Base-by-base conservation (phyloP, 2,888 invertebrate species). In the Heliothis peltigera region DNA sequence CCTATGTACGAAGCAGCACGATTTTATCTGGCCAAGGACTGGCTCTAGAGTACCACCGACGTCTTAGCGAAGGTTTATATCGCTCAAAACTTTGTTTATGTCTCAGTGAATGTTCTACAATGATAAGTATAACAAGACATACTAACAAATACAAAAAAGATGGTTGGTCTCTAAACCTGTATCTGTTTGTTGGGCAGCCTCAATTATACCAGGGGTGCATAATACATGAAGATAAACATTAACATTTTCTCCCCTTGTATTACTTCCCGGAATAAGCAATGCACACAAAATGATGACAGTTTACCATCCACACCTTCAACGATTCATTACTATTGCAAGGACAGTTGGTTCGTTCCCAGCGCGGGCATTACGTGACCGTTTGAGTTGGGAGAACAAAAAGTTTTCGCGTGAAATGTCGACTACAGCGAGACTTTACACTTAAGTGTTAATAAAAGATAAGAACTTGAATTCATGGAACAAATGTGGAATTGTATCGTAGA, bases 341-440 rank as follows among this genome's bases (percentile, higher is more conserved):
- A 47, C 75, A 70, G 53, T 64, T 57, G 64, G 44, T 64, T 57
- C 10, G 48, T 64, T 64, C 75, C 70, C 70, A 74, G 52, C 21
- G 35, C 7, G 42, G 8, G 39, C 12, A 44, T 64, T n/a, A 35
- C 68, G 68, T 68, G 68, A 68, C 62, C 43, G 39, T 55, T 62
- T 43, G 53, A 49, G 61, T 61, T 28, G 8, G 48, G 42, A 35
- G 22, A 28, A 54, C 48, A 46, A 53, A 72, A 73, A 56, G 17
- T 44, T 73, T 60, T 69, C 53, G 67, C 70, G 64, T 73, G 59
- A 74, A 73, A 72, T 58, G 62, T 58, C 72, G 67, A 60, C 32
- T 43, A 35, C 54, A 22, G 62, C 32, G 42, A 71, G 53, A 58
- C 48, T 71, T 69, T 71, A 43, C 51, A 64, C 71, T 71, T 35